Base-by-base conservation (phyloP, 2,888 invertebrate species). In the Teleiodes luculella region DNA sequence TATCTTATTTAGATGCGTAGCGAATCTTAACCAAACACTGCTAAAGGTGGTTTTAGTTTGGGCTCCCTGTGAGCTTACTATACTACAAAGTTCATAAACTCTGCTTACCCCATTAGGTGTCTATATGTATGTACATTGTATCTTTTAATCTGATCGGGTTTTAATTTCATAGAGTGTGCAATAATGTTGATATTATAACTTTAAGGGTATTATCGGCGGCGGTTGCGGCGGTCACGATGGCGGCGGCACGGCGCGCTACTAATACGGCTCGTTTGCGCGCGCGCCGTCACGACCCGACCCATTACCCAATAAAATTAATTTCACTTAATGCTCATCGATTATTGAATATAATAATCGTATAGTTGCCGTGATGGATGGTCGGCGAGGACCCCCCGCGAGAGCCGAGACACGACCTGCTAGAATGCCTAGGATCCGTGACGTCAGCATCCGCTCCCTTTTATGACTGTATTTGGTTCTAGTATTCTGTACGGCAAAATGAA, bases 301-400 rank as follows among this genome's bases (percentile, higher is more conserved):
- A 80, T 88, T 86, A 83, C 80, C 80, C 83, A 80, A 87, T 85
- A 83, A 86, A 86, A 88, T 88, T 87, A 86, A 88, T 88, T 87
- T 86, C 82, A 83, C 80, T 87, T 86, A 87, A 85, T 85, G 80
- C 78, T 79, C 82, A 85, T 86, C 83, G 83, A 84, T 86, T 86
- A 86, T 82, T 79, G 78, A 79, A 80, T 79, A 80, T 80, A 82
- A 82, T 85, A 83, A 84, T 85, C 78, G 80, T 83, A 83, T 76
- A 77, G 83, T 82, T 74, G 63, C 72, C 74, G 73, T 86, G 86
- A 86, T 83, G 78, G 84, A 84, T 83, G 78, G 72, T 66, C 66
- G 68, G 70, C 63, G 67, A 56, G 66, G 86, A 81, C 87, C 86
- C 84, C 86, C 86, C 82, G 82, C 71, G 68, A 69, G 62, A 57